Evolutionary conservation across 2,888 invertebrate genomes (phyloP).

Genomic region (Petrolisthes cinctipes): DNA sequence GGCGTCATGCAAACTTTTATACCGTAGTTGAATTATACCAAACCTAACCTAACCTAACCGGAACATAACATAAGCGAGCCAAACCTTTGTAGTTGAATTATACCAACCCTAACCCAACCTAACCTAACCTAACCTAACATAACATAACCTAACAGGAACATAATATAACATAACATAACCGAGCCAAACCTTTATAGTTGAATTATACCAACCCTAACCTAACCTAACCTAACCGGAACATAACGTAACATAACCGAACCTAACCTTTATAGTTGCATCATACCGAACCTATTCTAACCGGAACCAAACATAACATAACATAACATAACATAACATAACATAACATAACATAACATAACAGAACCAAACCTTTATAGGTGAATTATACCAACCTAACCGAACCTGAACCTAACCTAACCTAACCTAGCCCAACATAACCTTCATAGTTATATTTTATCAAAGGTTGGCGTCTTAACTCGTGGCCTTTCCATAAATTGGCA

Average conservation of each 20-base stretch:
- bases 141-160: background rate
- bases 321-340: background rate
- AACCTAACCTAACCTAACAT: background rate
- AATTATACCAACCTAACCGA: background rate
- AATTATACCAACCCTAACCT: background rate
- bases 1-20: background rate
- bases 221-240: background rate
- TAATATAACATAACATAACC: background rate
- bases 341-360: background rate
- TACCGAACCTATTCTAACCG: background rate
- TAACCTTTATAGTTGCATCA: background rate
- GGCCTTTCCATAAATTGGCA: too few relatives aligned
- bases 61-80: background rate
- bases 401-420: background rate
- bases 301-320: background rate
- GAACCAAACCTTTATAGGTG: background rate
- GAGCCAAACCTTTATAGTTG: background rate
- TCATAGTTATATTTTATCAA: too few relatives aligned
- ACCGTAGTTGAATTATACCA: too few relatives aligned
- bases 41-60: background rate
- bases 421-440: background rate
- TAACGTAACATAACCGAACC: background rate
- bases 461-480: too few relatives aligned
- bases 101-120: background rate
- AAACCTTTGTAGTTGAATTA: background rate